A percentile compares a stretch with the other conserved stretches of the same genome.
Conservation (phyloP, 2,797 vertebrate genomes). For the Distichodus sexfasciatus region DNA sequence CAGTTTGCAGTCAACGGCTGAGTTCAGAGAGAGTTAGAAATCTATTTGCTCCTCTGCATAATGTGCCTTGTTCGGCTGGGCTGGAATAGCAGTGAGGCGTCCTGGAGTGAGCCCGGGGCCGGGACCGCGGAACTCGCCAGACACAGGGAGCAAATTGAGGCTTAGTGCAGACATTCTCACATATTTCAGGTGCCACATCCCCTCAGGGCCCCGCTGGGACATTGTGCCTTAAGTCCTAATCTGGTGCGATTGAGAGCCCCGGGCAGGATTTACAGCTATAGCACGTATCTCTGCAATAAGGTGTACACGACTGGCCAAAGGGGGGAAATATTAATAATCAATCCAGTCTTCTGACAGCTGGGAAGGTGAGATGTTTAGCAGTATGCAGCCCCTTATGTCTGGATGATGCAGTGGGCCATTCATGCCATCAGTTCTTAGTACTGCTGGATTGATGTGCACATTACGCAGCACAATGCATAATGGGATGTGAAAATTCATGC, state of each 20-base stretch:
- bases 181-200: slow-evolving; percentile 57
- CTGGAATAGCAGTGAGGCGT: slow-evolving; percentile 23
- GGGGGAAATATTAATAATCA: slow-evolving; percentile 38
- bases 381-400: neutral
- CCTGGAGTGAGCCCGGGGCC: slow-evolving; percentile 6
- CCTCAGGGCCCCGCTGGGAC: slow-evolving; percentile 30
- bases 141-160: slow-evolving; percentile 54
- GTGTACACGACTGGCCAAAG: slow-evolving; percentile 24
- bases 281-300: slow-evolving; percentile 30
- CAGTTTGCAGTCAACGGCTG: slow-evolving; percentile 9
- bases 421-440: neutral
- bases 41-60: slow-evolving; percentile 20
- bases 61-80: slow-evolving; percentile 39
- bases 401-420: neutral
- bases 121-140: slow-evolving; percentile 19
- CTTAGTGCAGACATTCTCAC: slow-evolving; percentile 49
- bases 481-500: too few species aligned
- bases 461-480: too few species aligned
- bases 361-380: slow-evolving; percentile 19
- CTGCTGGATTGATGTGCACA: too few species aligned
- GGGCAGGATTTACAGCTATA: slow-evolving; percentile 32
- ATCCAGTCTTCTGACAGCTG: slow-evolving; percentile 14
- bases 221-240: slow-evolving; percentile 44
- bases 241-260: slow-evolving; percentile 36
- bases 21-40: slow-evolving; percentile 6